Percentiles rank a stretch among this genome's conserved stretches.
Conservation (phyloP, 2,113 vertebrate species). For the Eupsittula cactorum region DNA sequence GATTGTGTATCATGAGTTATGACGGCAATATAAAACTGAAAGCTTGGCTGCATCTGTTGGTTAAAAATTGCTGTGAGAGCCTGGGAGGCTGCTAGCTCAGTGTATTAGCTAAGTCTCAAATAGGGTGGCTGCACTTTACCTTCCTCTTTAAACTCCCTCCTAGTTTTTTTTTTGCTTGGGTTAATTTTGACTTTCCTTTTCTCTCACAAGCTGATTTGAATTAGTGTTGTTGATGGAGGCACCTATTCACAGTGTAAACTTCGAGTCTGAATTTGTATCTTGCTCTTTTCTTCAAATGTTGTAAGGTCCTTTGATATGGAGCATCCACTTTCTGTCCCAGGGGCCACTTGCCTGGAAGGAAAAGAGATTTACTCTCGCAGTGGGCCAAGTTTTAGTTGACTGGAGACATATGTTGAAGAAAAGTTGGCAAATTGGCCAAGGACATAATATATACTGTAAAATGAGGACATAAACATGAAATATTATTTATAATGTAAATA, state of each 20-base stretch:
- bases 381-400: not conserved
- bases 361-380: not conserved
- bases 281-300: not conserved
- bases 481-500: not conserved
- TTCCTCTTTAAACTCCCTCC: not conserved
- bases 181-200: slow-evolving; percentile 6
- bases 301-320: not conserved
- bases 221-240: not conserved
- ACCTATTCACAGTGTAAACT: not conserved
- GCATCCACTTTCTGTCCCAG: not conserved
- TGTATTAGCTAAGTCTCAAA: not conserved
- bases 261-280: not conserved
- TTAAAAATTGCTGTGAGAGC: slow-evolving; percentile 53
- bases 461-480: not conserved
- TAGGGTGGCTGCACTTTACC: not conserved
- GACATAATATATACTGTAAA: not conserved
- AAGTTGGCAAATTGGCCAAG: not conserved
- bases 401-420: not conserved
- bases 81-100: not conserved
- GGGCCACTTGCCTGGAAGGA: not conserved
- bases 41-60: slow-evolving; percentile 62
- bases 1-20: slow-evolving; percentile 72
- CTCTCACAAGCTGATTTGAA: not conserved
- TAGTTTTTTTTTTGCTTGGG: not conserved
- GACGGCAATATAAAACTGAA: slow-evolving; percentile 53